Conservation (phyloP, 2,888 invertebrate genomes). For the Polyommatus icarus region DNA sequence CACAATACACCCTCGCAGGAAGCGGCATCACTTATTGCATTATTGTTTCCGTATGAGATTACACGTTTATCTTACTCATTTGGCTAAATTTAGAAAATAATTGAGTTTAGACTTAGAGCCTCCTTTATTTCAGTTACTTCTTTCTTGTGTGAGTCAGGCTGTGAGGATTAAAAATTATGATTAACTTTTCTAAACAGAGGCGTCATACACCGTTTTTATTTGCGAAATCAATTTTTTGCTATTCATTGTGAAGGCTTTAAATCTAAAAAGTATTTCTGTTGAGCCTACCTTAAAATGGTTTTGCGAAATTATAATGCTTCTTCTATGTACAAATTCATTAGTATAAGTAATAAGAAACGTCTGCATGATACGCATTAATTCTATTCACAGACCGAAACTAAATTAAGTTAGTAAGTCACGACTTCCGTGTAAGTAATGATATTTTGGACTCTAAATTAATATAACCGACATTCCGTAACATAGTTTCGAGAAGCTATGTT, state of each 20-base stretch:
- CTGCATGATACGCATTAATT: background rate
- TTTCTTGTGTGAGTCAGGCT: background rate
- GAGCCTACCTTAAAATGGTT: background rate
- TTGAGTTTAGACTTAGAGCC: conserved; percentile 7
- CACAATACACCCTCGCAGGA: conserved; percentile 30
- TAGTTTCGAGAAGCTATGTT: background rate
- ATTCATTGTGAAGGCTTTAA: too few species aligned
- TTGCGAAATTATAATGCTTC: background rate
- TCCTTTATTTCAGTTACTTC: background rate
- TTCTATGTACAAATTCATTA: too few species aligned
- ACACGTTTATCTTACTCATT: background rate
- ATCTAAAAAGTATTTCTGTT: too few species aligned
- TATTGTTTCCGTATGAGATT: conserved; percentile 24
- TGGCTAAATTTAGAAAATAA: conserved; percentile 6
- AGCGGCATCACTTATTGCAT: conserved; percentile 24
- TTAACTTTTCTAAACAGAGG: background rate
- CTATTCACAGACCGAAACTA: background rate
- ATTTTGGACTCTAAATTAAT: background rate
- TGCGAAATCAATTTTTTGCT: too few species aligned
- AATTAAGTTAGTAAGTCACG: background rate
- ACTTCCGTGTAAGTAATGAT: background rate
- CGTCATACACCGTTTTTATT: background rate
- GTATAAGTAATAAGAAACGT: background rate
- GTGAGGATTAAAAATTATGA: too few species aligned
- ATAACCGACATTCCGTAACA: background rate